Evolutionary conservation across 2,113 vertebrate genomes (phyloP).

Genomic region (Bos javanicus): DNA sequence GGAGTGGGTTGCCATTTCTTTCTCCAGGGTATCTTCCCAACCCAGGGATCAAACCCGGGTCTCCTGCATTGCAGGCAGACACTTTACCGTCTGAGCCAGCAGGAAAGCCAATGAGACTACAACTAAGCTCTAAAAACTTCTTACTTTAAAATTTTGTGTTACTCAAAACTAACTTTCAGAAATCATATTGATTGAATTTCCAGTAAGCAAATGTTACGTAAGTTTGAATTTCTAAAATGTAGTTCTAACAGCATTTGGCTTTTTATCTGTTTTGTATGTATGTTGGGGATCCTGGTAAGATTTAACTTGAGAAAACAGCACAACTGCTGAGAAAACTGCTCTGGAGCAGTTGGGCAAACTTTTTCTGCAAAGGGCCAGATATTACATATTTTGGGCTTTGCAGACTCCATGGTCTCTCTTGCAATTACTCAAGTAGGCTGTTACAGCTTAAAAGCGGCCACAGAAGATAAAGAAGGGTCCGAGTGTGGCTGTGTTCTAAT

Average conservation of each 20-base stretch:
- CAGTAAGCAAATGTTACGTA: background rate
- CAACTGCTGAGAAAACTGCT: background rate
- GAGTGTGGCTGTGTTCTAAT: background rate
- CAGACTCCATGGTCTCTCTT: background rate
- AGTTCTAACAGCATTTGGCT: background rate
- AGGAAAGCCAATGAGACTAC: background rate
- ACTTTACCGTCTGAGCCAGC: background rate
- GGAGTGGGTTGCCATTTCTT: background rate
- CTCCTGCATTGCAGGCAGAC: background rate
- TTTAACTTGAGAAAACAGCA: background rate
- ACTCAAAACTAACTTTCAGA: background rate
- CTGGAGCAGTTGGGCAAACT: background rate
- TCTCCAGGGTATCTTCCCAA: background rate
- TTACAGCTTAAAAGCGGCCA: background rate
- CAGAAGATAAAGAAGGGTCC: background rate
- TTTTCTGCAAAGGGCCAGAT: background rate
- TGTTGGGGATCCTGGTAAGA: background rate
- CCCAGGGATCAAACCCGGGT: background rate
- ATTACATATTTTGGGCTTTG: background rate
- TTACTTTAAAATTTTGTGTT: background rate
- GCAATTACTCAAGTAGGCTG: background rate
- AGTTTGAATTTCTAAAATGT: background rate
- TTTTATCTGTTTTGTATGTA: background rate
- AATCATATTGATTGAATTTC: background rate
- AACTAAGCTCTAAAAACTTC: background rate